These are phyloP conservation scores for Ophion ventricosus DNA, from an alignment of 2,888 invertebrate genomes.

Conservation along the genomic window DNA sequence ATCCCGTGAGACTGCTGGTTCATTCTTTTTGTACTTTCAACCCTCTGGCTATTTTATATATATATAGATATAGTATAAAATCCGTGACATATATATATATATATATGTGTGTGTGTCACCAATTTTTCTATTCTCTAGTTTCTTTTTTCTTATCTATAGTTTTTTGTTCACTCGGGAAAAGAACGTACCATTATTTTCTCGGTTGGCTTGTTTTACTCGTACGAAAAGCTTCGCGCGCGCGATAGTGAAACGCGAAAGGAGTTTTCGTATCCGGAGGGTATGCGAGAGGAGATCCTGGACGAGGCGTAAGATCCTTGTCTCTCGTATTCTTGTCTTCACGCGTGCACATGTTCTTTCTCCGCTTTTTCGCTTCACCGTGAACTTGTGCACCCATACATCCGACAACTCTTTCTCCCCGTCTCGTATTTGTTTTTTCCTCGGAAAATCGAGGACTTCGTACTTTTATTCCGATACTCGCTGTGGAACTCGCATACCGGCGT, in stretches of 20 bases:
- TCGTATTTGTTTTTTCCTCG: slow-evolving; percentile 6
- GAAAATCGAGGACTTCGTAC: slow-evolving; percentile 23
- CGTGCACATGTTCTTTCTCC: slow-evolving; percentile 7
- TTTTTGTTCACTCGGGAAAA: slow-evolving; percentile 5
- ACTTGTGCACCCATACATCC: background rate
- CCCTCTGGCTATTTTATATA: background rate
- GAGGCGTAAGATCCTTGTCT: slow-evolving; percentile 28
- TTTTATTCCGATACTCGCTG: slow-evolving; percentile 44
- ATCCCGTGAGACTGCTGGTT: slow-evolving; percentile 2
- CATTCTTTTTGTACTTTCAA: background rate
- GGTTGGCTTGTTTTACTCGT: slow-evolving; percentile 26
- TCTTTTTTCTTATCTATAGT: background rate
- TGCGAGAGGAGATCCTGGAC: slow-evolving; percentile 19
- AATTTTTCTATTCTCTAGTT: slow-evolving; percentile 31
- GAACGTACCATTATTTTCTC: slow-evolving; percentile 32
- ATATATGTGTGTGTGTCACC: background rate
- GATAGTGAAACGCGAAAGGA: slow-evolving; percentile 30
- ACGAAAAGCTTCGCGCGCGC: slow-evolving; percentile 21
- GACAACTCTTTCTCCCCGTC: slow-evolving; percentile 11
- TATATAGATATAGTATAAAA: background rate
- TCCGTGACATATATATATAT: too few relatives aligned
- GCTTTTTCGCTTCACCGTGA: background rate
- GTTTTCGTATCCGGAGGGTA: slow-evolving; percentile 30
- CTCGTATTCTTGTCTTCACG: slow-evolving; percentile 15
- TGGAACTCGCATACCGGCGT: background rate